phyloP scores from a whole-genome alignment of 2,797 vertebrate genomes.

The Lindbergichthys nudifrons region DNA sequence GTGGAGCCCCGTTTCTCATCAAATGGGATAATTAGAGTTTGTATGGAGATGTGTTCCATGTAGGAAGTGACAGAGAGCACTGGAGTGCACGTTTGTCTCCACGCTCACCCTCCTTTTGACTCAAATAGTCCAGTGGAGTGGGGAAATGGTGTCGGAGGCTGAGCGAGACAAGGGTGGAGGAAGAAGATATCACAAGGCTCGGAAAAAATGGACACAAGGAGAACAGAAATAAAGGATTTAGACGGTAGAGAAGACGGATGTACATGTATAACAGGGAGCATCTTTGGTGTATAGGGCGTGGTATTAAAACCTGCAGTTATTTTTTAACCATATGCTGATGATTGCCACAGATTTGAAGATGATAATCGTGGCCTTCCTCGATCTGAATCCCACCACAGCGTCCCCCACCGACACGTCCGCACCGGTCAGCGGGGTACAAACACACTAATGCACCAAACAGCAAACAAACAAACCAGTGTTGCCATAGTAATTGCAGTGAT shows the following conservation, averaged over 20 bases:
- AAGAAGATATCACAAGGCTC: conserved; percentile 32
- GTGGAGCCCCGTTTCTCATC: conserved; percentile 57
- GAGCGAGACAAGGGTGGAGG: conserved; percentile 43
- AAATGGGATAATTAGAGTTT: conserved; percentile 72
- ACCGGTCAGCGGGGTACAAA: conserved; percentile 75
- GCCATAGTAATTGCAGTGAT: conserved; percentile 81
- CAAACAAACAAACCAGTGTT: conserved; percentile 79
- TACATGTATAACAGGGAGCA: conserved; percentile 22
- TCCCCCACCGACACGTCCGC: conserved; percentile 68
- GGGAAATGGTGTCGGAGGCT: conserved; percentile 27
- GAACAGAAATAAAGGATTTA: background rate
- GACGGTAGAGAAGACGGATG: background rate
- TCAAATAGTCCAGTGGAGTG: conserved; percentile 41
- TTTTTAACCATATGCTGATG: background rate
- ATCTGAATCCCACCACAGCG: conserved; percentile 66
- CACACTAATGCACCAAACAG: conserved; percentile 75
- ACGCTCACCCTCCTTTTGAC: conserved; percentile 35
- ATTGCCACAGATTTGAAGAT: conserved; percentile 9
- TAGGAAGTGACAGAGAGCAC: conserved; percentile 68
- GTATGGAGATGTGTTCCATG: conserved; percentile 62
- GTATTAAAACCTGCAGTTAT: conserved; percentile 53
- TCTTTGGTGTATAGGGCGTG: conserved; percentile 45
- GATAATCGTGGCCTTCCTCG: conserved; percentile 53
- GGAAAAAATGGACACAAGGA: conserved; percentile 4
- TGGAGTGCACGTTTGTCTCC: conserved; percentile 56